A percentile compares a stretch with the other conserved stretches of the same genome.
Evolutionary conservation across 2,888 invertebrate genomes (phyloP).

Genomic region (Anodontia alba): DNA sequence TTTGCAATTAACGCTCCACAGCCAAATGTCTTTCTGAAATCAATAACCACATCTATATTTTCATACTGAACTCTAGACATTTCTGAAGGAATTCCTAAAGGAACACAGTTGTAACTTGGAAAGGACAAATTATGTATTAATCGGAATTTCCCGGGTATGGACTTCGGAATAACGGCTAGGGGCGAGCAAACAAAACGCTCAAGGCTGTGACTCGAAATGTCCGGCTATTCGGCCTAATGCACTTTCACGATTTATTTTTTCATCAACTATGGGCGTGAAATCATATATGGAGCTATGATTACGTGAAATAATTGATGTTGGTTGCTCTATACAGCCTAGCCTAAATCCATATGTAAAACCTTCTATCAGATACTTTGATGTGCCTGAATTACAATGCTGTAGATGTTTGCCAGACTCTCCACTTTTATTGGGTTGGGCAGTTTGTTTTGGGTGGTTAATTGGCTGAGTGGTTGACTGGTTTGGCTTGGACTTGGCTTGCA

Average conservation of each 20-base stretch:
- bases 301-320: neutral
- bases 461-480: neutral
- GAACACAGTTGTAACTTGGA: slow-evolving; percentile 22
- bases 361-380: neutral
- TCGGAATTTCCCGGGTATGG: slow-evolving; percentile 21
- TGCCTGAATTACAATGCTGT: neutral
- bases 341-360: slow-evolving; percentile 15
- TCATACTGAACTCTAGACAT: slow-evolving; percentile 35
- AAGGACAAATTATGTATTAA: slow-evolving; percentile 41
- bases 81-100: slow-evolving; percentile 26
- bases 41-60: slow-evolving; percentile 28
- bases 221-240: slow-evolving; percentile 16
- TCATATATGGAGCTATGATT: slow-evolving; percentile 21
- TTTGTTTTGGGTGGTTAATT: neutral
- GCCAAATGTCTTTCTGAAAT: slow-evolving; percentile 27
- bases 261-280: slow-evolving; percentile 12
- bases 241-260: slow-evolving; percentile 27
- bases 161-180: slow-evolving; percentile 40
- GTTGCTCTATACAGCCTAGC: slow-evolving; percentile 9
- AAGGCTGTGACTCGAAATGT: slow-evolving; percentile 32
- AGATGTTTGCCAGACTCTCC: neutral
- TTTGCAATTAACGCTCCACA: slow-evolving; percentile 33
- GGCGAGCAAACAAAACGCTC: slow-evolving; percentile 31
- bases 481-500: neutral
- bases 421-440: slow-evolving; percentile 10